Conservation (phyloP, 1,140 invertebrate genomes). For the Ganaspis sp. region DNA sequence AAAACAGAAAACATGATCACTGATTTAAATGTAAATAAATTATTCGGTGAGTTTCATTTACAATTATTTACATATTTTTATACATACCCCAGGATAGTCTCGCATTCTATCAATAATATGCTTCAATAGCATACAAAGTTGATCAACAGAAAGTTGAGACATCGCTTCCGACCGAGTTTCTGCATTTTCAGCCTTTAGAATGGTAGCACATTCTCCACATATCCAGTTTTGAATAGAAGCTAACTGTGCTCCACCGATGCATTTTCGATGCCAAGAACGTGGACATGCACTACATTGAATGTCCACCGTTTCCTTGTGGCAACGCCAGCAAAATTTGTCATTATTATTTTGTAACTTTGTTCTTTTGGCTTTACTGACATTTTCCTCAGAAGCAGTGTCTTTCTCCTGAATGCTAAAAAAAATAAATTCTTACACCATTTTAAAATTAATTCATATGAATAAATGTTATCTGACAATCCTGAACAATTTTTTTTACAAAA, state of each 20-base stretch:
- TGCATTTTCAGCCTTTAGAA: slow-evolving; percentile 87
- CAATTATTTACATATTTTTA: slow-evolving; percentile 27
- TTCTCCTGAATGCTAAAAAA: slow-evolving; percentile 7
- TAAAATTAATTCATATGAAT: not conserved
- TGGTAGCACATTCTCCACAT: slow-evolving; percentile 90
- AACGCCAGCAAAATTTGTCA: slow-evolving; percentile 94
- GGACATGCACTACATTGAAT: slow-evolving; percentile 89
- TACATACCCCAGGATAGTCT: slow-evolving; percentile 82
- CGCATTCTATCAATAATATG: slow-evolving; percentile 86
- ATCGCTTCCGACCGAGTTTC: slow-evolving; percentile 84
- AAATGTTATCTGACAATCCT: not conserved
- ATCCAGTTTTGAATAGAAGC: slow-evolving; percentile 83
- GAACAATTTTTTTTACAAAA: too few relatives aligned
- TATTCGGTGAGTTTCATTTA: too few relatives aligned
- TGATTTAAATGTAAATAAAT: too few relatives aligned
- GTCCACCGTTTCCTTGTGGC: slow-evolving; percentile 82
- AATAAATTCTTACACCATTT: not conserved
- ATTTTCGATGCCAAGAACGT: slow-evolving; percentile 89
- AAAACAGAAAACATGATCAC: too few relatives aligned
- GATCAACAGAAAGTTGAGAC: slow-evolving; percentile 83
- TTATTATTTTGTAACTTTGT: slow-evolving; percentile 54
- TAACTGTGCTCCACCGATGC: slow-evolving; percentile 78
- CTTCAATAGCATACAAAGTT: slow-evolving; percentile 85
- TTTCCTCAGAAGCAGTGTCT: slow-evolving; percentile 33
- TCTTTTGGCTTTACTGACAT: slow-evolving; percentile 35